Conservation (phyloP, 2,797 vertebrate genomes). For the Phylloscopus collybita region DNA sequence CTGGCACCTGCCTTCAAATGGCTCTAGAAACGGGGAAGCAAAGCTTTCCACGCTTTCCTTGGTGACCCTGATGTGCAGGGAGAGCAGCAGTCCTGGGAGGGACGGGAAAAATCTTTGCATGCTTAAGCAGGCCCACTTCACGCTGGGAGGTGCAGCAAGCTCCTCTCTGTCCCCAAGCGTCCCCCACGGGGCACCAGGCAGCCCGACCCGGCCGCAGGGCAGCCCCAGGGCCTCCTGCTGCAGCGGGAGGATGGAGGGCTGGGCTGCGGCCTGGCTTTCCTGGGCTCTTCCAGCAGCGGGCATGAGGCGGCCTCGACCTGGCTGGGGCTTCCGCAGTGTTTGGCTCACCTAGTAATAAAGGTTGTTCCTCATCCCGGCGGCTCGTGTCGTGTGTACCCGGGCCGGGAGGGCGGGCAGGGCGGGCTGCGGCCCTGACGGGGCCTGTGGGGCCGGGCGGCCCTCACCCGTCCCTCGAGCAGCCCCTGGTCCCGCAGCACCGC, state of each 20-base stretch:
- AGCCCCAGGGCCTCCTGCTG: background rate
- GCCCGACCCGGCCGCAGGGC: fast-evolving
- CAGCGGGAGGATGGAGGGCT: fast-evolving
- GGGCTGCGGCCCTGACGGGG: fast-evolving
- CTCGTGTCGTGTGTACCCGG: fast-evolving
- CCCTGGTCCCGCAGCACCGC: background rate
- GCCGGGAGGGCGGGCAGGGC: fast-evolving
- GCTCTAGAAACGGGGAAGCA: background rate
- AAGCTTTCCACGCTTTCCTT: background rate
- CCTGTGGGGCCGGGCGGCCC: fast-evolving
- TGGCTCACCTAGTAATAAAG: background rate
- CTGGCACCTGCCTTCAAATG: background rate
- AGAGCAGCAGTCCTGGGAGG: background rate
- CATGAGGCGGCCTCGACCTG: fast-evolving
- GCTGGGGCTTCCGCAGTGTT: background rate
- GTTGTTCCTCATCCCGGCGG: fast-evolving
- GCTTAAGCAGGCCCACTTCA: background rate
- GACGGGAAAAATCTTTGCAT: fast-evolving
- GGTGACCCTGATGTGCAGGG: fast-evolving
- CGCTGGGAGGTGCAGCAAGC: background rate
- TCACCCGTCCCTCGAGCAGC: background rate
- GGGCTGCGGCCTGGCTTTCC: fast-evolving
- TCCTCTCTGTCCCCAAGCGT: fast-evolving
- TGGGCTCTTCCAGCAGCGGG: background rate
- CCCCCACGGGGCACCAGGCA: fast-evolving